Evolutionary conservation across 2,888 invertebrate species (phyloP).

Genomic region (Acleris emargana): DNA sequence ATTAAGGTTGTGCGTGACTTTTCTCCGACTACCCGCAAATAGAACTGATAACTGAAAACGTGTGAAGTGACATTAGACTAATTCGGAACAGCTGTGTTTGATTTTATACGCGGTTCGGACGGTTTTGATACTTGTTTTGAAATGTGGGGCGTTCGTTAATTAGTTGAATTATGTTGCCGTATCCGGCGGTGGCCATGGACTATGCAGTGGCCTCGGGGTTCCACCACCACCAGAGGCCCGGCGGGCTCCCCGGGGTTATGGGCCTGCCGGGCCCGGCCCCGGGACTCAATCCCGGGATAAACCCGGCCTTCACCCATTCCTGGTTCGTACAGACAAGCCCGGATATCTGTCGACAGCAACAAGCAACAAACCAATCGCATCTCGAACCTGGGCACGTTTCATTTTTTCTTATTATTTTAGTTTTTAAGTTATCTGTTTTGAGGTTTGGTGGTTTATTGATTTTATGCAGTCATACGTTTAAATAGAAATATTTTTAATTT

Average conservation of each 20-base stretch:
- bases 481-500: background rate
- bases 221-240: constrained; percentile 80
- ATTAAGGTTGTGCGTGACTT: constrained; percentile 84
- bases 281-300: constrained; percentile 77
- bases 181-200: constrained; percentile 95
- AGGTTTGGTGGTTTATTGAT: constrained; percentile 47
- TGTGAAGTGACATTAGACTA: constrained; percentile 27
- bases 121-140: constrained; percentile 46
- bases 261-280: constrained; percentile 82
- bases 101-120: constrained; percentile 44
- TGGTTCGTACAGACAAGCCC: constrained; percentile 96
- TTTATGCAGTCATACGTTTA: background rate
- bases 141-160: constrained; percentile 45
- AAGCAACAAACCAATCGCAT: constrained; percentile 88
- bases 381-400: constrained; percentile 96
- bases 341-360: constrained; percentile 95
- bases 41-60: constrained; percentile 75
- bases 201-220: constrained; percentile 86
- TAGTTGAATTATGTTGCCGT: constrained; percentile 88
- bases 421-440: constrained; percentile 61
- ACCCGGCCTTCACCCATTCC: constrained; percentile 95
- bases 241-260: constrained; percentile 81
- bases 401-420: constrained; percentile 81
- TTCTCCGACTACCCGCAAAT: constrained; percentile 80
- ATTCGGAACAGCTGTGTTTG: constrained; percentile 38